A percentile compares a stretch with the other conserved stretches of the same genome.
phyloP scores from a whole-genome alignment of 2,113 vertebrate species.

The Fulmarus glacialis region DNA sequence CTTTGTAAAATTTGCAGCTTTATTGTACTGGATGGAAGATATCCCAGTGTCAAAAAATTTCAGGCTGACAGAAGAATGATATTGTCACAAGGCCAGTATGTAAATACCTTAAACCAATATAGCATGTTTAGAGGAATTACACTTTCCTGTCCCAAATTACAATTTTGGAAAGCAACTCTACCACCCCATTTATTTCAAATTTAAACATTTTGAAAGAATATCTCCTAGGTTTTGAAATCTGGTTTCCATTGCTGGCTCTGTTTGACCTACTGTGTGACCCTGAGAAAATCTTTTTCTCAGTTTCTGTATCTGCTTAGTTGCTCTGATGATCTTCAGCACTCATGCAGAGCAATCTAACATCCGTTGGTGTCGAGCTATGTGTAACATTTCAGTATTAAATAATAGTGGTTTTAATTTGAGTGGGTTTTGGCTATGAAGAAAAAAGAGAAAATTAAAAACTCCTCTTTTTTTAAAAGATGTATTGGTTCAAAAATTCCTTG shows the following conservation, averaged over 20 bases:
- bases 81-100: constrained; percentile 31
- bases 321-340: background rate
- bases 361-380: accelerated
- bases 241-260: constrained; percentile 52
- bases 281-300: background rate
- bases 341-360: background rate
- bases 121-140: constrained; percentile 42
- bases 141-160: constrained; percentile 33
- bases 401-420: background rate
- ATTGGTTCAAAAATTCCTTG: background rate
- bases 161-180: constrained; percentile 32
- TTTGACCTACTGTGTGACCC: constrained; percentile 15
- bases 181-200: constrained; percentile 35
- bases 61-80: constrained; percentile 27
- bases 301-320: background rate
- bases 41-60: background rate
- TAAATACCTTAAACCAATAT: constrained; percentile 47
- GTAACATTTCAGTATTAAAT: background rate
- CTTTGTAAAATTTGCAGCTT: background rate
- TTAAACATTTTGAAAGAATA: constrained; percentile 27
- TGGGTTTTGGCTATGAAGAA: background rate
- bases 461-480: background rate
- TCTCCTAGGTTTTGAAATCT: constrained; percentile 31
- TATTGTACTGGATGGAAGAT: background rate
- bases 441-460: background rate